Conservation (phyloP, 30 jellyfish, hydroid and myxozoan genomes). For the Aurelia coerulea region DNA sequence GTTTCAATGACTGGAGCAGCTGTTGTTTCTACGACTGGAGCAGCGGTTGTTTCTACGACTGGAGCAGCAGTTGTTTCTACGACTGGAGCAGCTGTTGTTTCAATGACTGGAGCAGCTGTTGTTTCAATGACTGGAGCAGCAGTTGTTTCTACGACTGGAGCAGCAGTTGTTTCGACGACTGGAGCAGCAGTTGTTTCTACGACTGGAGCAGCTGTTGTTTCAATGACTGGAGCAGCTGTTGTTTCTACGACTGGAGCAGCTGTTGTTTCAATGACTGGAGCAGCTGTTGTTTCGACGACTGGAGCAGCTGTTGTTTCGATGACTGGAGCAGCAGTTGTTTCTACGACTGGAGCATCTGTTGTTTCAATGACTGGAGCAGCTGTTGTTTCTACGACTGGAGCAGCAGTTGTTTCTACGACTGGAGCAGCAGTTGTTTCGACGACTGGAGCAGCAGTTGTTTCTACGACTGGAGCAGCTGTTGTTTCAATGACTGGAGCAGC, state of each 20-base stretch:
- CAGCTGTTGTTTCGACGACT: constrained; percentile 15
- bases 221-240: constrained; percentile 44
- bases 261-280: constrained; percentile 8
- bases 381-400: constrained; percentile 12
- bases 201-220: constrained; percentile 42
- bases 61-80: no score
- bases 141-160: constrained; percentile 11
- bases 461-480: constrained; percentile 32
- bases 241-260: constrained; percentile 44
- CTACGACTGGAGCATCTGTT: constrained; percentile 12
- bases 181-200: constrained; percentile 50
- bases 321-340: constrained; percentile 7
- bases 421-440: constrained; percentile 38
- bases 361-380: constrained; percentile 21
- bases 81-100: no score
- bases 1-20: no score
- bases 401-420: constrained; percentile 1
- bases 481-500: constrained; percentile 32
- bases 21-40: no score
- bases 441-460: constrained; percentile 13
- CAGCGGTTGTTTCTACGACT: no score
- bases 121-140: constrained; percentile 47
- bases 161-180: constrained; percentile 48
- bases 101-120: constrained; percentile 13
- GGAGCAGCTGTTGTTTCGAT: constrained; percentile 20